Conservation (phyloP, 2,888 invertebrate genomes). For the Strigamia crassipes region DNA sequence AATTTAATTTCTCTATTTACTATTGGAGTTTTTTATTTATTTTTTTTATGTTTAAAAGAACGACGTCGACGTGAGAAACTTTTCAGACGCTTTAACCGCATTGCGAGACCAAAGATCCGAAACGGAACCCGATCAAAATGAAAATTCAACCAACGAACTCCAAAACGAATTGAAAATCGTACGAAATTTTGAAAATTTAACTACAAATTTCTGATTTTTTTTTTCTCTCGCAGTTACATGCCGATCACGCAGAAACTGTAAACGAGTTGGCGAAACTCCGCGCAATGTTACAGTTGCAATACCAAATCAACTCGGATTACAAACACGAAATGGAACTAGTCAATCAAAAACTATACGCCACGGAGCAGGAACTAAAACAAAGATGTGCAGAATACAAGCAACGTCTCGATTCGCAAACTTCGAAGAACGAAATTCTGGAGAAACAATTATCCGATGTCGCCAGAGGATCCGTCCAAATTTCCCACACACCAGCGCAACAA, state of each 20-base stretch:
- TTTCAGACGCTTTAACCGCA: background rate
- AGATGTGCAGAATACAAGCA: background rate
- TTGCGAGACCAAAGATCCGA: background rate
- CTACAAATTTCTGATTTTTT: background rate
- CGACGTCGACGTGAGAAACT: background rate
- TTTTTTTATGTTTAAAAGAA: background rate
- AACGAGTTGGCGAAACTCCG: conserved; percentile 6
- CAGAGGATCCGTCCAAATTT: background rate
- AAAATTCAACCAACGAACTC: background rate
- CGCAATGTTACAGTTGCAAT: conserved; percentile 25
- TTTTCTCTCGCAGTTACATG: background rate
- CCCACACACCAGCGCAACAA: background rate
- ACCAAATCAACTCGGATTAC: conserved; percentile 44
- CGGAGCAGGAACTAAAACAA: background rate
- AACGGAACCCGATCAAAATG: background rate
- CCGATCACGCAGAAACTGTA: conserved; percentile 43
- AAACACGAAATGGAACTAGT: conserved; percentile 22
- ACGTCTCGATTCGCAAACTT: background rate
- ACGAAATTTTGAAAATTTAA: background rate
- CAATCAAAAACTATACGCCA: background rate
- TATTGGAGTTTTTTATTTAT: background rate
- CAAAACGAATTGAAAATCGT: background rate
- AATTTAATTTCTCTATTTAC: background rate
- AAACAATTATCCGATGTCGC: conserved; percentile 38
- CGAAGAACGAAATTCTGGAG: background rate